These are phyloP conservation scores for Prochilodus magdalenae DNA, from an alignment of 2,113 vertebrate species.

Conservation along the genomic window DNA sequence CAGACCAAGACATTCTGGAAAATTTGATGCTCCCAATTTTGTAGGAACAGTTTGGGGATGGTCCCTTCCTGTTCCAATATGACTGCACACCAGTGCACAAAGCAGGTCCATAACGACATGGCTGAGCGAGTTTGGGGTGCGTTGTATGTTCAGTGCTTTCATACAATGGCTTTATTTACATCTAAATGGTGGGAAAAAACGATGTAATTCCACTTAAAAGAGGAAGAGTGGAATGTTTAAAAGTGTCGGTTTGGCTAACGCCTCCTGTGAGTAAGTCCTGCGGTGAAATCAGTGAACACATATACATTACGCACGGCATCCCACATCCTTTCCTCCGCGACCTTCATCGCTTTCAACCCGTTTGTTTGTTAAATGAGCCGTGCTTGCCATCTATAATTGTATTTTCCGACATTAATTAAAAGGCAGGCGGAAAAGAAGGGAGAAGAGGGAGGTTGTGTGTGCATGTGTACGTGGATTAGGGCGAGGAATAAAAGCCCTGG, in stretches of 20 bases:
- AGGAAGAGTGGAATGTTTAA: too few relatives aligned
- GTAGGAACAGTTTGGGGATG: too few relatives aligned
- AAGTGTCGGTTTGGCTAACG: slow-evolving; percentile 5
- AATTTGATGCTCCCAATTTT: too few relatives aligned
- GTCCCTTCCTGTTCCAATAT: too few relatives aligned
- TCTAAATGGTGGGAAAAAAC: too few relatives aligned
- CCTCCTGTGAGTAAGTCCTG: slow-evolving; percentile 10
- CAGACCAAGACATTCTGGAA: too few relatives aligned
- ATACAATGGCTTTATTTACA: too few relatives aligned
- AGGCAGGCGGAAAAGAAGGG: background rate
- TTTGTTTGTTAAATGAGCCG: slow-evolving; percentile 59
- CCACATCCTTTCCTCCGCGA: background rate
- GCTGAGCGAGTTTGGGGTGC: too few relatives aligned
- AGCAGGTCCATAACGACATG: too few relatives aligned
- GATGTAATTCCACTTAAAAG: too few relatives aligned
- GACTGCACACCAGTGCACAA: too few relatives aligned
- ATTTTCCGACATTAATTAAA: slow-evolving; percentile 57
- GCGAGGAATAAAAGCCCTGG: background rate
- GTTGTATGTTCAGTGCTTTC: too few relatives aligned
- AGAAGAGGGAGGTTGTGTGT: background rate
- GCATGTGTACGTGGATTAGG: background rate
- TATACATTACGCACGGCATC: slow-evolving; percentile 40
- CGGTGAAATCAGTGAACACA: background rate
- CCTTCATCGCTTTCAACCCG: slow-evolving; percentile 27
- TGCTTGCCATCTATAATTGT: slow-evolving; percentile 50